A percentile compares a stretch with the other conserved stretches of the same genome.
phyloP scores from a whole-genome alignment of 2,797 vertebrate species.

The Chrysocyon brachyurus region DNA sequence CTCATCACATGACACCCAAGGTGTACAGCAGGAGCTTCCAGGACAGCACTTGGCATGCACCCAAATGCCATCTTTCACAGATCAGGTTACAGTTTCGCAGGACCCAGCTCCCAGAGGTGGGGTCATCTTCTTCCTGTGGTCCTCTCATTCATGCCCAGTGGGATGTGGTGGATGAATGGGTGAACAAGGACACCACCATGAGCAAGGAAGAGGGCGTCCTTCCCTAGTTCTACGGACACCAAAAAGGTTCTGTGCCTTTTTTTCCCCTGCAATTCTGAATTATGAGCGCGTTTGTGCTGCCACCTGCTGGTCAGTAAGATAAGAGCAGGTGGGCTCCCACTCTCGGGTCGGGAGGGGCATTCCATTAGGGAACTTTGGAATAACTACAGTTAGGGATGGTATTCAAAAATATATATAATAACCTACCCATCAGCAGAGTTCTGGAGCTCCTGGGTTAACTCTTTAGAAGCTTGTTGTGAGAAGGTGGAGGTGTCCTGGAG shows the following conservation, averaged over 20 bases:
- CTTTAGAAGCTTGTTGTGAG: background rate
- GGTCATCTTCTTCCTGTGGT: background rate
- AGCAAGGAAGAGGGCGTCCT: background rate
- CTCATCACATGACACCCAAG: background rate
- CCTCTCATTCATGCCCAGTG: background rate
- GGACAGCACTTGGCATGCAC: background rate
- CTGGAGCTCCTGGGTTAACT: background rate
- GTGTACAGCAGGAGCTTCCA: background rate
- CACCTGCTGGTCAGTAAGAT: slow-evolving; percentile 62
- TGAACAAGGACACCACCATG: rapidly evolving
- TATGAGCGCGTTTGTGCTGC: slow-evolving; percentile 58
- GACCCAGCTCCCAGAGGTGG: background rate
- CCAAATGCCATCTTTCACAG: background rate
- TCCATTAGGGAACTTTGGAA: background rate
- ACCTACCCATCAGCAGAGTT: background rate
- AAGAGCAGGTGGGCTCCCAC: background rate
- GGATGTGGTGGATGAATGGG: too few species aligned
- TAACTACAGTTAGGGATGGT: background rate
- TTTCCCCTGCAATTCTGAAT: rapidly evolving
- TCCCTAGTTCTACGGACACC: background rate
- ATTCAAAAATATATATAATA: background rate
- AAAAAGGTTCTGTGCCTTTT: background rate
- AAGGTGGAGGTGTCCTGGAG: background rate
- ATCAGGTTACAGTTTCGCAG: background rate
- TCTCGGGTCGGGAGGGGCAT: background rate